phyloP scores from a whole-genome alignment of 2,888 invertebrate genomes.

The Axea sp. region DNA sequence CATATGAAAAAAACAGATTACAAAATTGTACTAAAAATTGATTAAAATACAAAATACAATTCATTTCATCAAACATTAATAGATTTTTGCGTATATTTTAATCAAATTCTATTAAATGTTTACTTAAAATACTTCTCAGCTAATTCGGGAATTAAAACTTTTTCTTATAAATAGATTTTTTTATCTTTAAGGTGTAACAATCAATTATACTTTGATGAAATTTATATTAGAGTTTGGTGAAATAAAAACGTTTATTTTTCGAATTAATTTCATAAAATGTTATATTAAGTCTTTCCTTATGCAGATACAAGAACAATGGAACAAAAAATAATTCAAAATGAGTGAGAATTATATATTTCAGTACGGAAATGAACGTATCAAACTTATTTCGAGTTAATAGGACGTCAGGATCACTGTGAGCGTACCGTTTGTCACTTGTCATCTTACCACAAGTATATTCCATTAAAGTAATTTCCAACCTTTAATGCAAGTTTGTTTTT shows the following conservation, averaged over 20 bases:
- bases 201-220: too few relatives aligned
- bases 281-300: constrained; percentile 5
- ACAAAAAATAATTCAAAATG: constrained; percentile 8
- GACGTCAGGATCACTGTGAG: neutral
- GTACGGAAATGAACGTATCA: constrained; percentile 51
- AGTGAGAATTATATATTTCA: constrained; percentile 49
- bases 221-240: neutral
- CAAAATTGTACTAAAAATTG: too few relatives aligned
- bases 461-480: constrained; percentile 15
- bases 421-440: constrained; percentile 54
- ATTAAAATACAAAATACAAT: too few relatives aligned
- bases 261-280: neutral
- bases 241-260: neutral
- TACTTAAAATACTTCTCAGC: too few relatives aligned
- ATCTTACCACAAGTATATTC: constrained; percentile 23
- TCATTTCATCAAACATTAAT: too few relatives aligned
- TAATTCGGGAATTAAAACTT: too few relatives aligned
- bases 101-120: too few relatives aligned
- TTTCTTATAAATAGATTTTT: too few relatives aligned
- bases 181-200: too few relatives aligned
- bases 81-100: too few relatives aligned
- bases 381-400: constrained; percentile 26
- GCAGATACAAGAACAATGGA: constrained; percentile 16
- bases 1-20: too few relatives aligned
- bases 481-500: constrained; percentile 15